Evolutionary conservation across 2,113 vertebrate species (phyloP).

Genomic region (Diadophis punctatus): DNA sequence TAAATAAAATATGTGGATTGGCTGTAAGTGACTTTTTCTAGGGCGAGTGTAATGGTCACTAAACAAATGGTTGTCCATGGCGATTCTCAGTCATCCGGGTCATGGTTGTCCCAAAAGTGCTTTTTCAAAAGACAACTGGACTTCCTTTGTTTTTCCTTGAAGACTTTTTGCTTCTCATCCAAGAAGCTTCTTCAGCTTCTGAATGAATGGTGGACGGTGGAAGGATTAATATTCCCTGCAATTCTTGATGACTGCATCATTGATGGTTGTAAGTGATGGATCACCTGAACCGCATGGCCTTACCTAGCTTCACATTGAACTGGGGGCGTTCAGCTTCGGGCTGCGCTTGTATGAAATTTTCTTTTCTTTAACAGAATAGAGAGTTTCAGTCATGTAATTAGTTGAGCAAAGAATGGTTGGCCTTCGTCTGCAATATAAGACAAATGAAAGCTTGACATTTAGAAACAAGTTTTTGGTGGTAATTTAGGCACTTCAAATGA

Average conservation of each 20-base stretch:
- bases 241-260: neutral
- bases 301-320: neutral
- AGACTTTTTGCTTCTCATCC: too few relatives aligned
- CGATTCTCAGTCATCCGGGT: too few relatives aligned
- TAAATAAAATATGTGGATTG: too few relatives aligned
- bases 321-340: neutral
- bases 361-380: fast-evolving
- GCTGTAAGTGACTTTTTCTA: too few relatives aligned
- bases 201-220: neutral
- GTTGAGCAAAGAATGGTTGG: neutral
- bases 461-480: constrained; percentile 6
- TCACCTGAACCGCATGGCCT: neutral
- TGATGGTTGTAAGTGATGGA: neutral
- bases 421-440: neutral
- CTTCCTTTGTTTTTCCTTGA: too few relatives aligned
- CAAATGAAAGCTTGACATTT: constrained; percentile 22
- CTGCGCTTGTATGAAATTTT: neutral
- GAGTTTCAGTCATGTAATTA: neutral
- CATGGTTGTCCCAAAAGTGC: too few relatives aligned
- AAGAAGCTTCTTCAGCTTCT: too few relatives aligned
- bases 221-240: neutral
- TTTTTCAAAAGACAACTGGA: too few relatives aligned
- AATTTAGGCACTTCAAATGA: constrained; percentile 43
- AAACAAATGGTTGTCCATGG: too few relatives aligned
- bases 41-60: too few relatives aligned